Percentiles rank a stretch among this genome's conserved stretches.
These are phyloP conservation scores for Eremophila alpestris DNA, from an alignment of 2,797 vertebrate species.

Conservation along the genomic window DNA sequence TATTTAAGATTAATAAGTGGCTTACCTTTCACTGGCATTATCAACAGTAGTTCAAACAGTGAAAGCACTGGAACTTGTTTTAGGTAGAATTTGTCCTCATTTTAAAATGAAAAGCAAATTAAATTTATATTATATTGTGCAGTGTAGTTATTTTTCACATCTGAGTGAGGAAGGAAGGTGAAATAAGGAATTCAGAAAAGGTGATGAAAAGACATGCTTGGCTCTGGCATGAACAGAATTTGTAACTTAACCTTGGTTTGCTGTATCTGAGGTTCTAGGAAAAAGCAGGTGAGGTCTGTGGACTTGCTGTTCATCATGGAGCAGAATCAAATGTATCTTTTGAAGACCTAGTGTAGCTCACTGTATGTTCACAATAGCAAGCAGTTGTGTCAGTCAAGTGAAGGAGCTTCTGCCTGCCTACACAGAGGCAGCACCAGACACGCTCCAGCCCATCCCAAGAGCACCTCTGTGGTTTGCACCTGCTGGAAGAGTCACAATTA, in stretches of 20 bases:
- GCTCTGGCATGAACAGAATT: background rate
- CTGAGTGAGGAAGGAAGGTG: background rate
- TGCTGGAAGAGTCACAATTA: background rate
- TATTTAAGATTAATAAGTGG: constrained; percentile 43
- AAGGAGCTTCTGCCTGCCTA: background rate
- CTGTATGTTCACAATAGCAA: background rate
- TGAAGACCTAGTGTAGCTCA: background rate
- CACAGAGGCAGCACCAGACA: background rate
- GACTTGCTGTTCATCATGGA: background rate
- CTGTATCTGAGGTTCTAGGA: background rate
- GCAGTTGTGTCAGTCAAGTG: background rate
- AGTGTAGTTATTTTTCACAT: background rate
- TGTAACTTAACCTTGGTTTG: background rate
- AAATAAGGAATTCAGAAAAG: background rate
- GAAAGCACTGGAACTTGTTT: constrained; percentile 45
- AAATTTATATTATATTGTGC: constrained; percentile 28
- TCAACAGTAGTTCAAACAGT: constrained; percentile 44
- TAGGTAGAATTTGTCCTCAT: constrained; percentile 13
- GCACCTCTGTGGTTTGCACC: background rate
- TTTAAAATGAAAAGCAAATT: constrained; percentile 45
- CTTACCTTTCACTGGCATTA: constrained; percentile 36
- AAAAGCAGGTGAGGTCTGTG: background rate
- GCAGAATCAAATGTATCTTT: background rate
- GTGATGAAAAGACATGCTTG: background rate
- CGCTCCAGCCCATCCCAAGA: background rate